Percentiles rank a stretch among this genome's conserved stretches.
Conservation (phyloP, 2,888 invertebrate genomes). For the Gasteruption jaculator region DNA sequence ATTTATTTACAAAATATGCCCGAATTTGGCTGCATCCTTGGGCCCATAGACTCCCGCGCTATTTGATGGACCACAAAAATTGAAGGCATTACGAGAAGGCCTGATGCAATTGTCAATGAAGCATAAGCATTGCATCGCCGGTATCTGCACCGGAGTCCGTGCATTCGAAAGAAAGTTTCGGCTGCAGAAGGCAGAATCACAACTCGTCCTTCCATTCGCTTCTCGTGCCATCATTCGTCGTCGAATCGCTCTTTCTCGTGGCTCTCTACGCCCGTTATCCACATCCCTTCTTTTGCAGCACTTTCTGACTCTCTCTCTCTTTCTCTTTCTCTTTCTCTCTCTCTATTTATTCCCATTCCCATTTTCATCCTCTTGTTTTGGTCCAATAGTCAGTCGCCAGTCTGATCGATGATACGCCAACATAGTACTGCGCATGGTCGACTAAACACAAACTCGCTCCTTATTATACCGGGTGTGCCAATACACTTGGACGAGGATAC, state of each 20-base stretch:
- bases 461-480: slow-evolving; percentile 46
- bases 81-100: too few species aligned
- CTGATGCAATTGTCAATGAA: too few species aligned
- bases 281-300: too few species aligned
- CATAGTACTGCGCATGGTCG: slow-evolving; percentile 48
- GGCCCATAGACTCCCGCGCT: too few species aligned
- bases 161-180: too few species aligned
- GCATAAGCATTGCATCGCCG: too few species aligned
- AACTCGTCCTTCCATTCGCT: too few species aligned
- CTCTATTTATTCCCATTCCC: slow-evolving; percentile 41
- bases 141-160: too few species aligned
- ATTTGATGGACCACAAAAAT: too few species aligned
- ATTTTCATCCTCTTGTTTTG: slow-evolving; percentile 48
- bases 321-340: slow-evolving; percentile 17
- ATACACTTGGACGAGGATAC: slow-evolving; percentile 27
- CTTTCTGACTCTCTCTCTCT: slow-evolving; percentile 13
- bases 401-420: slow-evolving; percentile 51
- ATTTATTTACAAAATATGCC: too few species aligned
- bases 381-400: slow-evolving; percentile 48
- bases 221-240: not conserved
- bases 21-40: too few species aligned
- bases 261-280: not conserved
- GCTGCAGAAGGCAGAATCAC: too few species aligned
- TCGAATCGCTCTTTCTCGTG: slow-evolving; percentile 4
- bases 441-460: slow-evolving; percentile 45